phyloP scores from a whole-genome alignment of 2,113 vertebrate species.

The Maylandia zebra region DNA sequence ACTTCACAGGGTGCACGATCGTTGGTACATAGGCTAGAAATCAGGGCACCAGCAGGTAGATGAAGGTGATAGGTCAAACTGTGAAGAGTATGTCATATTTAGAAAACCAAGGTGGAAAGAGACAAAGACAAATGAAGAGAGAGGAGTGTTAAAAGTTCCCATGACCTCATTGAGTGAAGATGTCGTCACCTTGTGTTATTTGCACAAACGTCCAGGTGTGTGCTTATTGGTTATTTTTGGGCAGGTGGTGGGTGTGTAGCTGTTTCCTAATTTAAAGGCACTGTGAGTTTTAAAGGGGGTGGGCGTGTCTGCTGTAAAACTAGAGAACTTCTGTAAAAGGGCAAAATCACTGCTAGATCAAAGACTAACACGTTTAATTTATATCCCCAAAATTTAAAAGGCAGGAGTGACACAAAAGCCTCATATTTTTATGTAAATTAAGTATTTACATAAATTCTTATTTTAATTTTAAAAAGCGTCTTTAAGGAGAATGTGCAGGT shows the following conservation, averaged over 20 bases:
- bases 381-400: background rate
- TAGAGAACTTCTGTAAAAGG: background rate
- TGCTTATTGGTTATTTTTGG: background rate
- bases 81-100: slow-evolving; percentile 9
- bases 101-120: background rate
- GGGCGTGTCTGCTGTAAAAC: background rate
- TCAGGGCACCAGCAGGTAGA: background rate
- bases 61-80: background rate
- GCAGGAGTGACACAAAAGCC: background rate
- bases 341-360: background rate
- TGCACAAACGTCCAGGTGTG: background rate
- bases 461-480: background rate
- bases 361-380: background rate
- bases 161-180: background rate
- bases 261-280: slow-evolving; percentile 16
- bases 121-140: background rate
- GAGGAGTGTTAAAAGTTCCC: background rate
- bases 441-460: background rate
- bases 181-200: background rate
- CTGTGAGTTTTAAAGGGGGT: background rate
- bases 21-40: background rate
- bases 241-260: background rate
- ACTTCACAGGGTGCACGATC: background rate
- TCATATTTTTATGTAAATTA: background rate
- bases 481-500: background rate